These are phyloP conservation scores for Lophius americanus DNA, from an alignment of 2,797 vertebrate species.

Conservation along the genomic window DNA sequence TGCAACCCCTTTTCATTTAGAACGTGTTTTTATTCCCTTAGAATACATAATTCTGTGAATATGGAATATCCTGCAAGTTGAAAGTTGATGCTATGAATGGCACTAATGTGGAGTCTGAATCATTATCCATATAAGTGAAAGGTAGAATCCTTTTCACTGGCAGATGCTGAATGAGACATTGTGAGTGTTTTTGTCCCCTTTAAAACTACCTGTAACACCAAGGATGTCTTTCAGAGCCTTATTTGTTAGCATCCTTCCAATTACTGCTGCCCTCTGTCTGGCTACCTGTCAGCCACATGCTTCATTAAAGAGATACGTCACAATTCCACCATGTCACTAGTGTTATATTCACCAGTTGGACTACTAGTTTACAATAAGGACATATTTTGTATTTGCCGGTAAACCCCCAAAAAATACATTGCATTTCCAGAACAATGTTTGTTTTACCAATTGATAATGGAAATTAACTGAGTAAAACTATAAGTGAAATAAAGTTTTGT, in stretches of 20 bases:
- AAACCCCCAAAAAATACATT: background rate
- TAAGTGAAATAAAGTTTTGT: background rate
- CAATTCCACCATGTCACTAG: conserved; percentile 16
- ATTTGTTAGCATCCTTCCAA: conserved; percentile 60
- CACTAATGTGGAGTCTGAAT: background rate
- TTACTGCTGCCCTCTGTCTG: conserved; percentile 54
- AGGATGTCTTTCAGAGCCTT: conserved; percentile 18
- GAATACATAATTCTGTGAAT: background rate
- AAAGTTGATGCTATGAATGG: background rate
- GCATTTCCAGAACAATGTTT: background rate
- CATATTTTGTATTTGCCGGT: background rate
- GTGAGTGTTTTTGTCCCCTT: background rate
- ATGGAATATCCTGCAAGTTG: no score
- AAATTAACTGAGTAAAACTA: background rate
- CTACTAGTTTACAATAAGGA: conserved; percentile 7
- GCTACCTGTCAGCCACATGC: conserved; percentile 47
- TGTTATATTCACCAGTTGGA: conserved; percentile 25
- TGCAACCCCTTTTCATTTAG: background rate
- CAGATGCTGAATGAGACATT: background rate
- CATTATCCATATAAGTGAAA: background rate
- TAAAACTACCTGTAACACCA: conserved; percentile 13
- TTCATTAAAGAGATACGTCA: conserved; percentile 49
- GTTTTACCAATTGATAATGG: no score
- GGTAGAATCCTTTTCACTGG: background rate
- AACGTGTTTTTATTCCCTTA: background rate